Percentiles rank a stretch among this genome's conserved stretches.
phyloP scores from a whole-genome alignment of 2,797 vertebrate species.

The Gymnothorax reevesii region DNA sequence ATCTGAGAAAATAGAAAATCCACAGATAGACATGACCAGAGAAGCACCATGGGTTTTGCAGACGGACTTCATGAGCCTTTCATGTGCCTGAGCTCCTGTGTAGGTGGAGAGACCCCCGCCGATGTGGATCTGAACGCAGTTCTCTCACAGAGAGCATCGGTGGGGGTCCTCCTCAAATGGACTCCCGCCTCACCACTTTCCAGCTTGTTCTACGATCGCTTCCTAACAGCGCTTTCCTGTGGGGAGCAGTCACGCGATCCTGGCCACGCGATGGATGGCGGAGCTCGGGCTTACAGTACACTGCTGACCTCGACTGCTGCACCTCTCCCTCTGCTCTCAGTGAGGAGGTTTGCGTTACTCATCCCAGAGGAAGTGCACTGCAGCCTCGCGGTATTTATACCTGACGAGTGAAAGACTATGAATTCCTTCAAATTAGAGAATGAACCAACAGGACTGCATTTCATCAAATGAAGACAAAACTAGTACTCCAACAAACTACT shows the following conservation, averaged over 20 bases:
- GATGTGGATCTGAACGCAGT: constrained; percentile 29
- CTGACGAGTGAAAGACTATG: neutral
- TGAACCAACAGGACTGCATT: neutral
- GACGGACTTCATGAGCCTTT: constrained; percentile 8
- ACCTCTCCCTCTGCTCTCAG: neutral
- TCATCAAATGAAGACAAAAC: neutral
- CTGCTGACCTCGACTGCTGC: neutral
- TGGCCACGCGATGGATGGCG: neutral
- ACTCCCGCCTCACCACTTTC: constrained; percentile 33
- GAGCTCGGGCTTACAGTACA: neutral
- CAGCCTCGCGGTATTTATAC: neutral
- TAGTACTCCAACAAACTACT: no score
- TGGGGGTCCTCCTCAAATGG: constrained; percentile 27
- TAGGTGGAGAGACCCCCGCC: neutral
- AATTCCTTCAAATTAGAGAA: neutral
- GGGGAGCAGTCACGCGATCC: neutral
- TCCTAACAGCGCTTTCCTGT: neutral
- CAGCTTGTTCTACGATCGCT: neutral
- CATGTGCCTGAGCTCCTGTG: neutral
- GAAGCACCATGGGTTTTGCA: neutral
- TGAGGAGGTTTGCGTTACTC: neutral
- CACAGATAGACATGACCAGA: neutral
- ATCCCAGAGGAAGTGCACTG: neutral
- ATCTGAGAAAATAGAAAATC: neutral
- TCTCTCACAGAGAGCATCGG: neutral